Evolutionary conservation across 2,888 invertebrate genomes (phyloP).

Genomic region (Trachelus tabidus): DNA sequence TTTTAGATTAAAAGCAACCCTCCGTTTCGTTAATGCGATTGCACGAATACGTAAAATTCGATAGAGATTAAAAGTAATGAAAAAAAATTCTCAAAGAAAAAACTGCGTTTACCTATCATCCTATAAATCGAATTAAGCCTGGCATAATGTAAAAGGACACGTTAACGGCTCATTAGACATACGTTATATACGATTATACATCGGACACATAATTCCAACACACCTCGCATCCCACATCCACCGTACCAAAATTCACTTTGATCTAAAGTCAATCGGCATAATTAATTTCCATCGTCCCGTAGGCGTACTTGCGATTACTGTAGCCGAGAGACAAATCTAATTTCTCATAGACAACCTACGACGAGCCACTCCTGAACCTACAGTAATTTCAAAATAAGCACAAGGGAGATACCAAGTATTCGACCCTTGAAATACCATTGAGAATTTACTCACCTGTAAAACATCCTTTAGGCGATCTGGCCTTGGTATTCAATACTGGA

Average conservation of each 20-base stretch:
- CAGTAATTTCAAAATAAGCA: neutral
- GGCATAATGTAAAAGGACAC: constrained; percentile 33
- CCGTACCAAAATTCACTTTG: neutral
- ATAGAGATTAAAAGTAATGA: too few species aligned
- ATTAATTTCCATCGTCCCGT: neutral
- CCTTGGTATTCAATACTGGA: constrained; percentile 92
- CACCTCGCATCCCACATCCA: neutral
- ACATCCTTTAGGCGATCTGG: constrained; percentile 89
- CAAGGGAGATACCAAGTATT: neutral
- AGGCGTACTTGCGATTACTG: neutral
- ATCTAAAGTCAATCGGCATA: neutral
- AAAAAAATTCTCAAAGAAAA: neutral
- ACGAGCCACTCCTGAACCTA: neutral
- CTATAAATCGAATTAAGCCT: constrained; percentile 30
- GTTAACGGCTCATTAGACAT: constrained; percentile 35
- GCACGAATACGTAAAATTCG: too few species aligned
- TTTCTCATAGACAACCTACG: neutral
- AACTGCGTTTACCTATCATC: neutral
- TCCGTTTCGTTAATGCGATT: too few species aligned
- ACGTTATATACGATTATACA: constrained; percentile 31
- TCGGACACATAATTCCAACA: neutral
- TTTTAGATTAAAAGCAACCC: too few species aligned
- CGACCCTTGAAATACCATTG: neutral
- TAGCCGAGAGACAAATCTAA: neutral
- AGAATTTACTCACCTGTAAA: constrained; percentile 78